Evolutionary conservation across 2,113 vertebrate species (phyloP).

Genomic region (Tretioscincus oriximinensis): DNA sequence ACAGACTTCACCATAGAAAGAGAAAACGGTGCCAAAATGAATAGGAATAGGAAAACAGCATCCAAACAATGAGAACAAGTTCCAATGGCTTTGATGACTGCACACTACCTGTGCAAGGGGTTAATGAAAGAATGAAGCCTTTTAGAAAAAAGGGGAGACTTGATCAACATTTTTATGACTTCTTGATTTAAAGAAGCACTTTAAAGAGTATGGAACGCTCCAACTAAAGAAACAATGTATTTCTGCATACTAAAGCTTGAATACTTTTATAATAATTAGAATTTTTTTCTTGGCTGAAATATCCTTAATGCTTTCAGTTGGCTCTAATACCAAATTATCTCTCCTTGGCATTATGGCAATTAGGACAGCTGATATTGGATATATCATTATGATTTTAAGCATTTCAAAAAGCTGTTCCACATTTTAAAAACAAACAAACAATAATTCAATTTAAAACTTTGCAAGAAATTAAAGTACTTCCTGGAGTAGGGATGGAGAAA

Average conservation of each 20-base stretch:
- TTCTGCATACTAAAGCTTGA: conserved; percentile 16
- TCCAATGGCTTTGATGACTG: neutral
- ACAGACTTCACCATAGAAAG: neutral
- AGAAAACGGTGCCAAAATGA: neutral
- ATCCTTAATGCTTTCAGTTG: neutral
- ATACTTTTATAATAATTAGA: conserved; percentile 40
- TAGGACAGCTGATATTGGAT: conserved; percentile 44
- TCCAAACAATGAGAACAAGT: no score
- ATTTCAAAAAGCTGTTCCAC: neutral
- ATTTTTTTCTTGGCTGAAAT: conserved; percentile 20
- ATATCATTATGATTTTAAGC: conserved; percentile 50
- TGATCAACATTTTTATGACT: conserved; percentile 31
- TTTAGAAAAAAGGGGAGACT: neutral
- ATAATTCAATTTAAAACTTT: conserved; percentile 34
- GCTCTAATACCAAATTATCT: conserved; percentile 18
- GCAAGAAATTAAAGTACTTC: conserved; percentile 56
- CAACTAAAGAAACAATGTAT: conserved; percentile 27
- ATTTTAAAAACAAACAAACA: neutral
- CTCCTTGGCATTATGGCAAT: conserved; percentile 7
- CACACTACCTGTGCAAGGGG: neutral
- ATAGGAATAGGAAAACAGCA: neutral
- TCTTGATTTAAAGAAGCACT: neutral
- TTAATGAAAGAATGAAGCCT: neutral
- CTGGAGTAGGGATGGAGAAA: conserved; percentile 44
- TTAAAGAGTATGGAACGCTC: conserved; percentile 25